Evolutionary conservation across 2,888 invertebrate species (phyloP), one percentile per base, ranked within the genome.

Genomic region (Sinohyriopsis cumingii): DNA sequence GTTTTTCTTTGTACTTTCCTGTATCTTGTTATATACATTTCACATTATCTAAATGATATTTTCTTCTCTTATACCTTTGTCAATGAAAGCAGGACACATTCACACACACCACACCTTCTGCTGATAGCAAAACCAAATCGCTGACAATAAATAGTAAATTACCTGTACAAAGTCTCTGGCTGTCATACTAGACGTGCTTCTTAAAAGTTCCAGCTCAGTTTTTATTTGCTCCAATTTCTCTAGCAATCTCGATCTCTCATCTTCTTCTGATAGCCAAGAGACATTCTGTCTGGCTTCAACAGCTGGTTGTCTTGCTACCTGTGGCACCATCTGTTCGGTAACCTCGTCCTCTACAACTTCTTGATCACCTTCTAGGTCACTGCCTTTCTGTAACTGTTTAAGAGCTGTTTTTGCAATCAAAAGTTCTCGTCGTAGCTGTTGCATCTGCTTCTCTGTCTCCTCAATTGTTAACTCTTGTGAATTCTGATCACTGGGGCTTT

Each of bases 391-490:
- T 45, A 80, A 77, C 60, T 81, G 78, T 64, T 75, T 76, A 57
- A 84, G 65, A 15, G 84, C 84, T 64, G 79, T 73, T 63, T 82
- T 82, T 9, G 85, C 83, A n/a, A 80, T 80, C 20, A 79, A 71
- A 22, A 85, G 75, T 71, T 84, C 83, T 25, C 76, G 60, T 53
- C 82, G 77, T 9, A 85, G 71, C 20, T 83, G 82, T n/a, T 80
- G 77, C 20, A 85, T 81, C 56, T 81, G 81, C 60, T 77, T 78
- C 63, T 84, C 81, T 55, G 82, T 81, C 59, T 82, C 79, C 33
- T 77, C 72, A 45, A 45, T 5, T 45, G 45, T 15, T 45, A 15
- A 15, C 15, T 15, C 45, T 45, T 45, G 45, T 3, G 15, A 45
- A 45, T 2, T 45, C 15, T 45, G 45, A 45, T 45, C 45, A 12